These are phyloP conservation scores for Semnopithecus entellus DNA, from an alignment of 2,113 vertebrate genomes.

Conservation along the genomic window DNA sequence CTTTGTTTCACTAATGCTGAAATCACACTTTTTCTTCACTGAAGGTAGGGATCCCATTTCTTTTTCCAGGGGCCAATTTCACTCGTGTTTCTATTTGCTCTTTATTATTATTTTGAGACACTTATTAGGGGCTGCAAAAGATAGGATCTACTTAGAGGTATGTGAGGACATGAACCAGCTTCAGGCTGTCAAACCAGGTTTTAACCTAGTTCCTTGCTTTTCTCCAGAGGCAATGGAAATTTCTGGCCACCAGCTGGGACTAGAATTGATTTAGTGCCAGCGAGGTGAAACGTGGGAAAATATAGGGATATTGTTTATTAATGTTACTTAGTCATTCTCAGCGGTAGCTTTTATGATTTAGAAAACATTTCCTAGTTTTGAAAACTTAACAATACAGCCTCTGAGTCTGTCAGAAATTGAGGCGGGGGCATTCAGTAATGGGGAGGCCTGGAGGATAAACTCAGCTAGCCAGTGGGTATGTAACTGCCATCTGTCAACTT, in stretches of 20 bases:
- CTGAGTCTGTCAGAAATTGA: not conserved
- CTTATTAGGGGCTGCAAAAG: not conserved
- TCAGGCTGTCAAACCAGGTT: not conserved
- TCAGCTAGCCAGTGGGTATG: not conserved
- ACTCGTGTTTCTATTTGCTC: not conserved
- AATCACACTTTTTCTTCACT: not conserved
- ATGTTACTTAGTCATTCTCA: slow-evolving; percentile 44
- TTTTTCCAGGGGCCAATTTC: not conserved
- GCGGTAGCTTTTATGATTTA: slow-evolving; percentile 49
- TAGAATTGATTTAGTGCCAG: slow-evolving; percentile 37
- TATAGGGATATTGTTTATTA: slow-evolving; percentile 44
- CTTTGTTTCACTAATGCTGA: not conserved
- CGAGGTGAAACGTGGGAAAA: slow-evolving; percentile 56
- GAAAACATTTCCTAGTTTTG: slow-evolving; percentile 70
- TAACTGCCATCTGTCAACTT: not conserved
- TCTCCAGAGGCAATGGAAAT: slow-evolving; percentile 41
- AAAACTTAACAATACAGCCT: slow-evolving; percentile 46
- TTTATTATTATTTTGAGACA: not conserved
- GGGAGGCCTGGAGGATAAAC: not conserved
- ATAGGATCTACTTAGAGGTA: not conserved
- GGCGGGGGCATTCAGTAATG: not conserved
- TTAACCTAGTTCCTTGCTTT: slow-evolving; percentile 16
- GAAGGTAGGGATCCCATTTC: not conserved
- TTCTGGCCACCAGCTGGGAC: slow-evolving; percentile 18
- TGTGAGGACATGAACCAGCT: not conserved